Evolutionary conservation across 2,113 vertebrate genomes (phyloP), one percentile per base, ranked within the genome.

Genomic region (Budorcas taxicolor): DNA sequence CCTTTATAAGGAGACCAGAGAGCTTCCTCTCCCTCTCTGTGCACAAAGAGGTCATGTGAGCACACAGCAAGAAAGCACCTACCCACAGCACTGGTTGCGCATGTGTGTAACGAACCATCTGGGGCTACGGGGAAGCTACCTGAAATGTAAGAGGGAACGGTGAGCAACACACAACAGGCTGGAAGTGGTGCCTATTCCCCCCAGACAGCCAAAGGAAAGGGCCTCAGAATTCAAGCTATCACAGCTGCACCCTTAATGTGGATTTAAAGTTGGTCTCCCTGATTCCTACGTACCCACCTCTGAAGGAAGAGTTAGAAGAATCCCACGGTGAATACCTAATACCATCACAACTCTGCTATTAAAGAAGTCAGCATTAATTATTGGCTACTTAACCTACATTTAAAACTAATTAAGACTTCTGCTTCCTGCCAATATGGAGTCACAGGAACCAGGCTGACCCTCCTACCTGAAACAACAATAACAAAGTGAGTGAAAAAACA

Each of bases 401-500:
- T 87, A 90, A 83, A 97, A 91, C 47, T 62, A 97, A 95, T 12
- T 5, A 94, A 96, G 67, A 50, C 55, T 87, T 96, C 16, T 55
- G 33, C 45, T 91, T 94, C 33, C 45, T 74, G 58, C 9, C 11
- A 78, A 52, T 55, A 87, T 25, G 47, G 88, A 93, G 36, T 36
- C 58, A 90, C 14, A 40, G 13, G 36, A 19, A 82, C 40, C 40
- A 92, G 15, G 84, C 50, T 71, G 58, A 94, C 36, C 29, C 12
- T 93, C 45, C 47, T 33, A 64, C 10, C 11, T 55, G 25, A 90
- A 97, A 83, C 29, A 90, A 74, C 36, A 71, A 33, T 19, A 62
- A 93, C 25, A 80, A 62, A 88, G 33, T n/a, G 25, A 81, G 31
- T n/a, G 64, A 88, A 92, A 55, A 95, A 60, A 43, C 14, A 45